Conservation (phyloP, 2,113 vertebrate genomes). For the Baryphthengus martii region DNA sequence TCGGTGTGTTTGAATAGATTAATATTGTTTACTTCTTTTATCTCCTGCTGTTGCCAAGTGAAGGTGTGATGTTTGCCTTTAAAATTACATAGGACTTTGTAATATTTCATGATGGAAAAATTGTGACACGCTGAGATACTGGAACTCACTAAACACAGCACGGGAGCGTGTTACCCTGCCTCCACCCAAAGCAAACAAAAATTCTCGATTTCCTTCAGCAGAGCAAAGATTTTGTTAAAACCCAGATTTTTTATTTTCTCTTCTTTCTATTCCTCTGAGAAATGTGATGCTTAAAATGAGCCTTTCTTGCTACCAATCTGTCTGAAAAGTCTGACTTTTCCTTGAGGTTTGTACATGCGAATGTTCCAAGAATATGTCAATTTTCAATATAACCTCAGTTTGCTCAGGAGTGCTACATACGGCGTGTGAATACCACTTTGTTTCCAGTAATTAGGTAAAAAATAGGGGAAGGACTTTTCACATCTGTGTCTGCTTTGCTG, state of each 20-base stretch:
- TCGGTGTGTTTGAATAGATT: background rate
- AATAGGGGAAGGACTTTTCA: background rate
- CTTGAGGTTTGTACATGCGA: rapidly evolving
- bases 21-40: background rate
- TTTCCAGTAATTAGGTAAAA: background rate
- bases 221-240: background rate
- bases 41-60: background rate
- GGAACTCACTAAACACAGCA: background rate
- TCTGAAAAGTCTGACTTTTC: background rate
- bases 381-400: background rate
- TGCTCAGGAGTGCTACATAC: rapidly evolving
- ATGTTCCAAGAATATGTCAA: too few species aligned
- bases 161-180: background rate
- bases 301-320: background rate
- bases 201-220: background rate
- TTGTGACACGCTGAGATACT: background rate
- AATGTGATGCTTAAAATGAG: background rate
- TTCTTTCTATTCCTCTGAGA: background rate
- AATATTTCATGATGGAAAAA: background rate
- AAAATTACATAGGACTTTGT: background rate
- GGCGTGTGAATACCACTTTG: background rate
- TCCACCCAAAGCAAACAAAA: background rate
- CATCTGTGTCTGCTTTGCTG: background rate
- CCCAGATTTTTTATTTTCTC: background rate
- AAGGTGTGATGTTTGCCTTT: background rate